Conservation (phyloP, 2,113 vertebrate species). For the Thunnus maccoyii region DNA sequence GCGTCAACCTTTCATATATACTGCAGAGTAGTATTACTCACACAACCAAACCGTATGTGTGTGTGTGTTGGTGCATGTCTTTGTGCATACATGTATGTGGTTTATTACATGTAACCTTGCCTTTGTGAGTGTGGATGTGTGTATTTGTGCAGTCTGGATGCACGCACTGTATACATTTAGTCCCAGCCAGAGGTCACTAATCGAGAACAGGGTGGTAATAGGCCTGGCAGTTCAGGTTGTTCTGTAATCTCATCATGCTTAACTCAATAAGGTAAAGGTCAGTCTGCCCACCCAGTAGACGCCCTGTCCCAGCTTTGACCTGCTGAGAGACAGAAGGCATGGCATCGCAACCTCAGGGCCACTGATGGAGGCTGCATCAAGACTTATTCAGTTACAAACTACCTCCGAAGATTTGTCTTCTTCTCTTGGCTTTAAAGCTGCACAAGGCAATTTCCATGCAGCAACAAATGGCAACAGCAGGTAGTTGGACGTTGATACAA, state of each 20-base stretch:
- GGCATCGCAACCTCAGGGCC: constrained; percentile 46
- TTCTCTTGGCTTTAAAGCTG: constrained; percentile 10
- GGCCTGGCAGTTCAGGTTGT: constrained; percentile 71
- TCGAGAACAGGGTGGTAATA: constrained; percentile 80
- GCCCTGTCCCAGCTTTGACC: constrained; percentile 68
- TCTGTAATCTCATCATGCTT: constrained; percentile 79
- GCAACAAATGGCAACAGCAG: constrained; percentile 12
- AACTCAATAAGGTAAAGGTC: constrained; percentile 83
- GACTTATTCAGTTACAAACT: constrained; percentile 29
- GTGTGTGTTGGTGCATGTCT: not conserved
- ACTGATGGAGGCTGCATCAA: constrained; percentile 15
- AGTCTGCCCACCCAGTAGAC: constrained; percentile 61
- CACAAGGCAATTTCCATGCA: constrained; percentile 14
- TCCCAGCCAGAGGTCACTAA: constrained; percentile 76
- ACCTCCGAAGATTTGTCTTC: not conserved
- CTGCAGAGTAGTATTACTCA: not conserved
- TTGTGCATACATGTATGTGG: constrained; percentile 2
- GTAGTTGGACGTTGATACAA: not conserved
- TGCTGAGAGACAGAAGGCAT: constrained; percentile 55
- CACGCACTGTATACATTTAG: constrained; percentile 63
- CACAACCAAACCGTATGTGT: not conserved
- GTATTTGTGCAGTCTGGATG: constrained; percentile 41
- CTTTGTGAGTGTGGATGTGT: constrained; percentile 21
- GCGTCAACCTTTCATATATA: not conserved
- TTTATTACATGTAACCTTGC: constrained; percentile 52